These are phyloP conservation scores for Coronaproctus castanopsis DNA, from an alignment of 2,888 invertebrate species.

Conservation along the genomic window DNA sequence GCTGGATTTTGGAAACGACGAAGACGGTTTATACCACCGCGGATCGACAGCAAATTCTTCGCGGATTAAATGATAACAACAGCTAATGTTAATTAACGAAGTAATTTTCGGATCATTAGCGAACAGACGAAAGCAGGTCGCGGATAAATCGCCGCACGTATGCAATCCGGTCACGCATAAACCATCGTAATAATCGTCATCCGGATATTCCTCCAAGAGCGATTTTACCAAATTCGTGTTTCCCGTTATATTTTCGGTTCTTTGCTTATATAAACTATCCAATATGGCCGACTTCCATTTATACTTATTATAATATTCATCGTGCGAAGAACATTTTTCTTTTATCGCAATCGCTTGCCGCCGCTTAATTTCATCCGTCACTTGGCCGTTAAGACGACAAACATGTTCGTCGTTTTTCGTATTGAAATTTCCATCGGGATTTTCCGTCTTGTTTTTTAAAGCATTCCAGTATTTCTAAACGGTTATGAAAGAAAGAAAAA, in stretches of 20 bases:
- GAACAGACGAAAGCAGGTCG: conserved; percentile 51
- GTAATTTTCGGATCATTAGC: conserved; percentile 31
- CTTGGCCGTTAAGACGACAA: no score
- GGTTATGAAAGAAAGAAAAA: conserved; percentile 13
- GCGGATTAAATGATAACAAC: conserved; percentile 67
- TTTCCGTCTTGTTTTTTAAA: conserved; percentile 13
- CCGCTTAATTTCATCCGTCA: background rate
- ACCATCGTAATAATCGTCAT: conserved; percentile 26
- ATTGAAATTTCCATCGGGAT: background rate
- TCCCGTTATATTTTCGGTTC: conserved; percentile 37
- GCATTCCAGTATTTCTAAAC: conserved; percentile 21
- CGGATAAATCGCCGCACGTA: conserved; percentile 68
- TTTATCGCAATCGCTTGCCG: conserved; percentile 1
- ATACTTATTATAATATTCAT: conserved; percentile 15
- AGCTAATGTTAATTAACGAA: conserved; percentile 60
- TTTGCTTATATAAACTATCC: conserved; percentile 36
- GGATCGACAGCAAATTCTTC: conserved; percentile 31
- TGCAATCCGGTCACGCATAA: conserved; percentile 48
- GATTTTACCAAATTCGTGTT: conserved; percentile 34
- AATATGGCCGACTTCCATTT: conserved; percentile 9
- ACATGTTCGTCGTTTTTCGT: no score
- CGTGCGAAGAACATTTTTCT: conserved; percentile 10
- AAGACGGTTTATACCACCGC: conserved; percentile 24
- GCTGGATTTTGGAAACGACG: conserved; percentile 15
- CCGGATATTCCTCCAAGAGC: conserved; percentile 31